phyloP scores from a whole-genome alignment of 2,888 invertebrate species.

The Acleris holmiana region DNA sequence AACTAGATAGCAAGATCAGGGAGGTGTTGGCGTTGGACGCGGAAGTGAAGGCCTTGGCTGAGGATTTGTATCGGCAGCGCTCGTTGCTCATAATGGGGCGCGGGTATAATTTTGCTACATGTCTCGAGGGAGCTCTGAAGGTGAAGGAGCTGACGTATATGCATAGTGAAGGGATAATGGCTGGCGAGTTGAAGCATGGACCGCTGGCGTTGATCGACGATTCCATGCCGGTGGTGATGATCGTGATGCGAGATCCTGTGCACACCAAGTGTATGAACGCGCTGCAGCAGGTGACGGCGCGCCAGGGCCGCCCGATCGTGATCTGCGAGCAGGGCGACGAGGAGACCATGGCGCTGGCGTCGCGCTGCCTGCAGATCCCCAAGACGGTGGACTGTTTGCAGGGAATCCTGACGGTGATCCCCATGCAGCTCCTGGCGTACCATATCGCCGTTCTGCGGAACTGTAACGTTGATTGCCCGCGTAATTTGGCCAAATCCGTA shows the following conservation, averaged over 20 bases:
- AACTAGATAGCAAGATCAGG: conserved; percentile 94
- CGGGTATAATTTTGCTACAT: conserved; percentile 99
- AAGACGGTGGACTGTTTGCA: conserved; percentile 98
- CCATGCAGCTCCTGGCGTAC: conserved; percentile 98
- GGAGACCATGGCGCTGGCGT: conserved; percentile 92
- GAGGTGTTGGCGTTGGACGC: conserved; percentile 94
- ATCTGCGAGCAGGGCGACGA: conserved; percentile 97
- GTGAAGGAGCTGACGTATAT: conserved; percentile 99
- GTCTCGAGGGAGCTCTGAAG: conserved; percentile 98
- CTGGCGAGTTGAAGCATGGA: conserved; percentile 99
- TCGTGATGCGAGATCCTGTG: conserved; percentile 97
- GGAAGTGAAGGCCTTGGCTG: conserved; percentile 93
- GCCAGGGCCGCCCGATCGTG: conserved; percentile 96
- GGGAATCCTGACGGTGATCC: conserved; percentile 98
- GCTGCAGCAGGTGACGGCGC: conserved; percentile 96
- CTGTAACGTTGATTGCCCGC: conserved; percentile 98
- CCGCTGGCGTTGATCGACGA: conserved; percentile 98
- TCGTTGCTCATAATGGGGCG: conserved; percentile 99
- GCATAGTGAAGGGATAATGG: conserved; percentile 99
- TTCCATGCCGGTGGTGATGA: conserved; percentile 99
- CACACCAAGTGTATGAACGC: conserved; percentile 99
- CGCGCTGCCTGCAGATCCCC: conserved; percentile 93
- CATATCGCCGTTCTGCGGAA: conserved; percentile 98
- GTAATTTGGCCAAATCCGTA: conserved; percentile 99
- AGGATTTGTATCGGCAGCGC: conserved; percentile 95